Percentiles rank a stretch among this genome's conserved stretches.
phyloP scores from a whole-genome alignment of 2,113 vertebrate genomes.

The Oophaga pumilio region DNA sequence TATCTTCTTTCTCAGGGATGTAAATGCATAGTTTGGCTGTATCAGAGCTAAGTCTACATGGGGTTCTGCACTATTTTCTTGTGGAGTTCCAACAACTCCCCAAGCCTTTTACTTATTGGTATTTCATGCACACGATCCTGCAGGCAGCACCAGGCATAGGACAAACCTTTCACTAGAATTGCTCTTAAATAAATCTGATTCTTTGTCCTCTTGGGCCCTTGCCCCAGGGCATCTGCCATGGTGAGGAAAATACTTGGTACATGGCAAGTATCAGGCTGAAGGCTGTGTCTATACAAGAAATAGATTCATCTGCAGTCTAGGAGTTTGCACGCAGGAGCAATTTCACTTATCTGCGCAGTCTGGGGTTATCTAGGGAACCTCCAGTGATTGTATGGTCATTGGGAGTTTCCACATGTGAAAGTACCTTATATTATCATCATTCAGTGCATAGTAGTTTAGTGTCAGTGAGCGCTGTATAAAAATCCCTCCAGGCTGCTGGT shows the following conservation, averaged over 20 bases:
- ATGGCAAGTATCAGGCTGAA: too few relatives aligned
- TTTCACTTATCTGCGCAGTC: background rate
- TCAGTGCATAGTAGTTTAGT: background rate
- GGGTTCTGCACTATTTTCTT: too few relatives aligned
- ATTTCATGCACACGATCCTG: background rate
- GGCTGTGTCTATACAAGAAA: background rate
- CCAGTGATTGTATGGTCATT: background rate
- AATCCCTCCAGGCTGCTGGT: background rate
- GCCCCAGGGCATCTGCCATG: background rate
- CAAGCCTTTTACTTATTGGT: background rate
- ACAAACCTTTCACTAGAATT: background rate
- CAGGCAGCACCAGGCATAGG: background rate
- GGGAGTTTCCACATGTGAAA: background rate
- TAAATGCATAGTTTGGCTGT: too few relatives aligned
- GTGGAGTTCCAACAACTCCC: too few relatives aligned
- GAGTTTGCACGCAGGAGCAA: background rate
- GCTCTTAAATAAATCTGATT: background rate
- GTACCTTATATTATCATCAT: background rate
- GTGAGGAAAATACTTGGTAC: too few relatives aligned
- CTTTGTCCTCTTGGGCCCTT: background rate
- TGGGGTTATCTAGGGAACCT: background rate
- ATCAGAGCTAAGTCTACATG: too few relatives aligned
- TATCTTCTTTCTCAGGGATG: too few relatives aligned
- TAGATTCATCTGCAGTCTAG: too few relatives aligned
- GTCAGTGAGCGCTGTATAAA: background rate